Conservation (phyloP, 2,888 invertebrate species). For the Atethmia centrago region DNA sequence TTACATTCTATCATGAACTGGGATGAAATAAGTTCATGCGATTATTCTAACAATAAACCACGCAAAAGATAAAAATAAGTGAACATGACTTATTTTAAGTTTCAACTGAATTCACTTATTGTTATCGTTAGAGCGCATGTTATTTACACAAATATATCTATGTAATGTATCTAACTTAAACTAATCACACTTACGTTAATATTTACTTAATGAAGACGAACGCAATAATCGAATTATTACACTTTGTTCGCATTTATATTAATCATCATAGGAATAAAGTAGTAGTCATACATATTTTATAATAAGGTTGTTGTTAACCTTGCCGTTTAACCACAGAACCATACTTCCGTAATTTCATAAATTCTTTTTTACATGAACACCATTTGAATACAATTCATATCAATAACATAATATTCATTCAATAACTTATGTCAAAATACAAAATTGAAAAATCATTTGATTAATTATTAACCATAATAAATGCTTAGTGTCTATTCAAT, state of each 20-base stretch:
- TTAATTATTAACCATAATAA: background rate
- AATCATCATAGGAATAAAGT: slow-evolving; percentile 32
- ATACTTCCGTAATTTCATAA: slow-evolving; percentile 10
- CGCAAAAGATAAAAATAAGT: slow-evolving; percentile 11
- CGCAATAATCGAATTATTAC: background rate
- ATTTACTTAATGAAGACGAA: slow-evolving; percentile 7
- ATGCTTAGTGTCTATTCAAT: background rate
- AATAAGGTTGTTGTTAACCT: slow-evolving; percentile 5
- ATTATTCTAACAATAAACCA: slow-evolving; percentile 3
- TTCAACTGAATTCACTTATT: slow-evolving; percentile 13
- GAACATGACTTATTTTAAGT: background rate
- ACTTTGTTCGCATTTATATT: slow-evolving; percentile 26
- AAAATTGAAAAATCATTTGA: background rate
- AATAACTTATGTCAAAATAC: background rate
- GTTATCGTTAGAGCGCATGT: background rate
- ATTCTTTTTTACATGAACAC: background rate
- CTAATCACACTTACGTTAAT: slow-evolving; percentile 31
- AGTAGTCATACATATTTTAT: background rate
- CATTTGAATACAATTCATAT: too few relatives aligned
- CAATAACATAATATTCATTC: background rate
- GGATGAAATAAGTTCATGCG: slow-evolving; percentile 16
- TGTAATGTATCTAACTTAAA: slow-evolving; percentile 4
- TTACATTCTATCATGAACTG: slow-evolving; percentile 24
- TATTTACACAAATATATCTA: background rate
- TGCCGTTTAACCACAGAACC: background rate